phyloP scores from a whole-genome alignment of 1,140 invertebrate genomes.

The Drosophila persimilis region DNA sequence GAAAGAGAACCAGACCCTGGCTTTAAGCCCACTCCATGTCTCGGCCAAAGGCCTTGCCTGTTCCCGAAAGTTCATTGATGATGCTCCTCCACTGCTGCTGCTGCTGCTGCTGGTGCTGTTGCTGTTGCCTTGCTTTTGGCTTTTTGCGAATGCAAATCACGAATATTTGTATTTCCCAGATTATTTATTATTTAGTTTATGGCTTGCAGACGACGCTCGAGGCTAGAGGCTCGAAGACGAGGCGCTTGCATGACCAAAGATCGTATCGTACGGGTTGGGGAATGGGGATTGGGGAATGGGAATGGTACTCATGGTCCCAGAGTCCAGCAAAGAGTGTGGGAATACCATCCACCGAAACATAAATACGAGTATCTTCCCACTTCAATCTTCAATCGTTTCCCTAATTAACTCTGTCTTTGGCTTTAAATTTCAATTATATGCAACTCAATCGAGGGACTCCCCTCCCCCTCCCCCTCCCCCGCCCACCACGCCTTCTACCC shows the following conservation, averaged over 20 bases:
- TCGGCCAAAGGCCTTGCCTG: not conserved
- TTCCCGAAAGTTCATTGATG: slow-evolving; percentile 15
- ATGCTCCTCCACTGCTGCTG: slow-evolving; percentile 2
- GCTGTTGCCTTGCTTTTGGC: not conserved
- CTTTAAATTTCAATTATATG: slow-evolving; percentile 25
- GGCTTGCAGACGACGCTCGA: not conserved
- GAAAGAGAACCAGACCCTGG: not conserved
- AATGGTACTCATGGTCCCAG: slow-evolving; percentile 4
- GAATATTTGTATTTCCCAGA: slow-evolving; percentile 16
- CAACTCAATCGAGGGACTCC: not conserved
- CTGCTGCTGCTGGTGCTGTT: not conserved
- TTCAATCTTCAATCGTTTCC: slow-evolving; percentile 16
- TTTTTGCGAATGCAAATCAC: slow-evolving; percentile 20
- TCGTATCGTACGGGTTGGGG: not conserved
- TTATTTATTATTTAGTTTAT: slow-evolving; percentile 17
- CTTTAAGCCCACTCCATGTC: slow-evolving; percentile 20
- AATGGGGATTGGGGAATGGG: not conserved
- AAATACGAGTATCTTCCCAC: not conserved
- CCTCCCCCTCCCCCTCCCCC: too few relatives aligned
- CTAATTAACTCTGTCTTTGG: slow-evolving; percentile 19
- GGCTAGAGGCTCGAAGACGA: too few relatives aligned
- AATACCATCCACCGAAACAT: not conserved
- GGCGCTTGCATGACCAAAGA: slow-evolving; percentile 1
- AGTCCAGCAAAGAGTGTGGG: not conserved
- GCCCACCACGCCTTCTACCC: too few relatives aligned